A percentile compares a stretch with the other conserved stretches of the same genome.
phyloP scores from a whole-genome alignment of 2,888 invertebrate species.

The Tipula confusa region DNA sequence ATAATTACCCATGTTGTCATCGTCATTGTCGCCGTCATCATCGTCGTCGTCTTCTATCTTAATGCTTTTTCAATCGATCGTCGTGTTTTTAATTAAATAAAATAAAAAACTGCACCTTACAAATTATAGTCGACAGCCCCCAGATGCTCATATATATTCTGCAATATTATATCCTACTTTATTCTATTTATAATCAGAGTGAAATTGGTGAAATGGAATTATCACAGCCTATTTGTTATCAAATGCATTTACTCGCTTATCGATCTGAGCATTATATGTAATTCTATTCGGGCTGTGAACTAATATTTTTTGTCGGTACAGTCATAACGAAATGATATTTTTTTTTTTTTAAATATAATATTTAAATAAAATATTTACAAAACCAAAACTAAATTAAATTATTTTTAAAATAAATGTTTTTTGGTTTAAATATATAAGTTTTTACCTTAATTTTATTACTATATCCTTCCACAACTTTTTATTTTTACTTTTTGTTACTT shows the following conservation, averaged over 20 bases:
- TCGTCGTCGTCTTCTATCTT: no score
- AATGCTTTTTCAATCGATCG: background rate
- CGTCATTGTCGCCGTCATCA: no score
- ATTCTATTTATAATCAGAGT: background rate
- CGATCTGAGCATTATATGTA: background rate
- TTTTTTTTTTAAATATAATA: no score
- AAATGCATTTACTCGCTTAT: background rate
- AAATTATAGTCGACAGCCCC: background rate
- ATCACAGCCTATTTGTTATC: background rate
- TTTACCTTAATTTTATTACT: background rate
- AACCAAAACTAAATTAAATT: background rate
- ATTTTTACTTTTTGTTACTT: conserved; percentile 20
- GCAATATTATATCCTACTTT: background rate
- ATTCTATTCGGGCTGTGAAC: background rate
- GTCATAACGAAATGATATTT: no score
- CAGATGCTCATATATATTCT: background rate
- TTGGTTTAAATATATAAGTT: conserved; percentile 16
- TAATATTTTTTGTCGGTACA: background rate
- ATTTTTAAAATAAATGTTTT: conserved; percentile 16
- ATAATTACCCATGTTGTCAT: no score
- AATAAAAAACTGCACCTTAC: background rate
- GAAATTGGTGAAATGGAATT: background rate
- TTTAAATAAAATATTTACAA: conserved; percentile 20
- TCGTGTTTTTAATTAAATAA: background rate
- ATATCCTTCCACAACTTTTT: background rate